Percentiles rank a stretch among this genome's conserved stretches.
phyloP scores from a whole-genome alignment of 2,113 vertebrate genomes.

The Protobothrops flavoviridis region DNA sequence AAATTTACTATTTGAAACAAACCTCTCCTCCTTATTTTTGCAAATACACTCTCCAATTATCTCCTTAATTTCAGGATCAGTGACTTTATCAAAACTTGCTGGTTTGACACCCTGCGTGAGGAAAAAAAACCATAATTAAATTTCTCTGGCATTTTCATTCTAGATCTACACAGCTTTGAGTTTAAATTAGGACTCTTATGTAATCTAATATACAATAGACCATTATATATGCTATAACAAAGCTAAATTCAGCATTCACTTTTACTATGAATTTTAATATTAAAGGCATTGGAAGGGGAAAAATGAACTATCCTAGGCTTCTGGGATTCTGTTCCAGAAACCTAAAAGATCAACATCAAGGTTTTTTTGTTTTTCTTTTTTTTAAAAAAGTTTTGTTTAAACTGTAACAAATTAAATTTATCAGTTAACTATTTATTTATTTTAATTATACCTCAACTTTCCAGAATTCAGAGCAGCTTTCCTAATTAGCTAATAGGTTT shows the following conservation, averaged over 20 bases:
- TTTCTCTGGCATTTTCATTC: neutral
- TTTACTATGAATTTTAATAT: neutral
- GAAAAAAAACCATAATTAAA: neutral
- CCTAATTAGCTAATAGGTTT: neutral
- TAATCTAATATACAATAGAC: neutral
- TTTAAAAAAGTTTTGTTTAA: neutral
- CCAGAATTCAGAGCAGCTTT: neutral
- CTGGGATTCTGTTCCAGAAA: neutral
- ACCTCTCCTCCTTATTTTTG: conserved; percentile 95
- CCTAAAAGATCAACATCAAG: neutral
- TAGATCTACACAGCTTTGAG: neutral
- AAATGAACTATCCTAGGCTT: neutral
- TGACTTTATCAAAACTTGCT: conserved; percentile 93
- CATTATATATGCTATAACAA: neutral
- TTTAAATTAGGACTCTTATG: neutral
- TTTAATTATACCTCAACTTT: neutral
- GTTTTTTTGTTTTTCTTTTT: neutral
- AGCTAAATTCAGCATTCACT: neutral
- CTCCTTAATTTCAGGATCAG: conserved; percentile 96
- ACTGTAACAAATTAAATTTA: neutral
- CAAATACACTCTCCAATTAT: conserved; percentile 98
- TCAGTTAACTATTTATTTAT: neutral
- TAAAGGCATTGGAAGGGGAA: neutral
- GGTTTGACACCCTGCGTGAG: conserved; percentile 90
- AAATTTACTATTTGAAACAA: conserved; percentile 54